Conservation (phyloP, 2,888 invertebrate genomes). For the Ichneumon xanthorius region DNA sequence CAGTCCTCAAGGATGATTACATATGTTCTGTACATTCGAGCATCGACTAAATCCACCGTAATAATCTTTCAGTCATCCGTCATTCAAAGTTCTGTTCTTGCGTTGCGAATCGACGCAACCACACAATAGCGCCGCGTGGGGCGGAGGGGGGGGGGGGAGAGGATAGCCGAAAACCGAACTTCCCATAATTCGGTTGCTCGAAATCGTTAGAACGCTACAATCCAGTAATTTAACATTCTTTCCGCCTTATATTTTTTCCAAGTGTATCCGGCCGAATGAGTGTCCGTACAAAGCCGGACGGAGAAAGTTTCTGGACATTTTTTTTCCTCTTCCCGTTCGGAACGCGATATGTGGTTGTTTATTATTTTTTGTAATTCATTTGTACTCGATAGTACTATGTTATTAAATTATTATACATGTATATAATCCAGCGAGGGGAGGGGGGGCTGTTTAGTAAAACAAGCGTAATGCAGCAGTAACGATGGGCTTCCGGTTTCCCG, state of each 20-base stretch:
- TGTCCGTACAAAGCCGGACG: not conserved
- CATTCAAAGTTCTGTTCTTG: too few species aligned
- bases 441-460: not conserved
- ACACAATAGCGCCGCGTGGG: too few species aligned
- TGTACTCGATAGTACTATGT: not conserved
- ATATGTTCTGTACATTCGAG: not conserved
- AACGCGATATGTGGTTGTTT: too few species aligned
- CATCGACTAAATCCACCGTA: not conserved
- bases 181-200: not conserved
- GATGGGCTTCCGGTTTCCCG: not conserved
- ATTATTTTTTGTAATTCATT: not conserved
- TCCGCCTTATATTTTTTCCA: too few species aligned
- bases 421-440: not conserved
- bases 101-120: too few species aligned
- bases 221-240: too few species aligned
- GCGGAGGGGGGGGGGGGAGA: too few species aligned
- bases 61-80: not conserved
- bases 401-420: not conserved
- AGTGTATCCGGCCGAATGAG: too few species aligned
- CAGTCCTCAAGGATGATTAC: not conserved
- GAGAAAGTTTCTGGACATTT: slow-evolving; percentile 25
- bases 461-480: not conserved
- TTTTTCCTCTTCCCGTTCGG: not conserved
- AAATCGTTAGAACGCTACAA: not conserved
- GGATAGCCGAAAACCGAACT: slow-evolving; percentile 20